Conservation (phyloP, 2,797 vertebrate genomes). For the Malurus leucopterus region DNA sequence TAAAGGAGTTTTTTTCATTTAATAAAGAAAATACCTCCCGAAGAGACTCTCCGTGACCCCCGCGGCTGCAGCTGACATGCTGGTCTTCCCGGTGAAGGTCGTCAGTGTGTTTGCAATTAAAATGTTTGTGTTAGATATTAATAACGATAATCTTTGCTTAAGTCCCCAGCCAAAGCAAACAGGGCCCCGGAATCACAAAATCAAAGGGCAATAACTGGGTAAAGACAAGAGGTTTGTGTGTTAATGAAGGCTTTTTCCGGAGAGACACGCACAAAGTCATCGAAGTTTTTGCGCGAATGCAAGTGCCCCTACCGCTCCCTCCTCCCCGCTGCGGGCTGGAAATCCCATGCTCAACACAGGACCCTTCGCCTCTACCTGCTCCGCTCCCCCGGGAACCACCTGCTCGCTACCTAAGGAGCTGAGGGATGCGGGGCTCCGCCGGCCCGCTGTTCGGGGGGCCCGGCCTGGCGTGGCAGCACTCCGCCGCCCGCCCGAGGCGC, state of each 20-base stretch:
- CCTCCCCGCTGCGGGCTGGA: neutral
- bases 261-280: neutral
- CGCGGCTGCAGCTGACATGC: constrained; percentile 25
- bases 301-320: neutral
- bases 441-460: neutral
- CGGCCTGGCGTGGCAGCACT: neutral
- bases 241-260: constrained; percentile 46
- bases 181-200: constrained; percentile 42
- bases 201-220: constrained; percentile 44
- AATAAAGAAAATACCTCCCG: constrained; percentile 66
- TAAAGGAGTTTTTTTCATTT: constrained; percentile 48
- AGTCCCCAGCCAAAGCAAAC: constrained; percentile 66
- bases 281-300: neutral
- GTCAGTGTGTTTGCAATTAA: constrained; percentile 65
- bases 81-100: constrained; percentile 42
- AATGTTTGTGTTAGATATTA: constrained; percentile 72
- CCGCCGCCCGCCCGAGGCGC: neutral
- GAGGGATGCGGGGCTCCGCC: neutral
- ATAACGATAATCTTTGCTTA: constrained; percentile 66
- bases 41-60: constrained; percentile 60
- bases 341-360: neutral
- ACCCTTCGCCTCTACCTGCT: neutral
- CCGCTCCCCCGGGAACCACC: neutral
- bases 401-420: neutral
- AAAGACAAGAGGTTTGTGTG: constrained; percentile 45